phyloP scores from a whole-genome alignment of 2,888 invertebrate genomes.

The Tuta absoluta region DNA sequence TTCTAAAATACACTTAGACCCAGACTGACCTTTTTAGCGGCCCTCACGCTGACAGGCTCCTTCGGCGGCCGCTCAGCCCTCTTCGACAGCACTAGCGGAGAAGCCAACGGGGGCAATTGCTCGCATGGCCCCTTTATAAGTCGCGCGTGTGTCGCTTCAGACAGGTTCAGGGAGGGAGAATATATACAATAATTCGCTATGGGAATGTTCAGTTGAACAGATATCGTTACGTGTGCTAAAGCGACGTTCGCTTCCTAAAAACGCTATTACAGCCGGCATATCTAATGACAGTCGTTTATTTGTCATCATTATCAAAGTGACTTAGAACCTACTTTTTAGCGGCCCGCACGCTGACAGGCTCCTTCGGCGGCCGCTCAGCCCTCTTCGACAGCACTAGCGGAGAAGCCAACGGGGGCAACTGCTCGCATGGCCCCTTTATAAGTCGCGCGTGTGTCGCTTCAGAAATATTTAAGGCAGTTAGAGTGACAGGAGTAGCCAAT shows the following conservation, averaged over 20 bases:
- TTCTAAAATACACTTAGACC: too few species aligned
- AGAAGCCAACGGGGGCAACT: constrained; percentile 68
- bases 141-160: constrained; percentile 61
- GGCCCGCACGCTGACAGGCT: constrained; percentile 53
- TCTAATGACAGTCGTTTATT: too few species aligned
- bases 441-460: constrained; percentile 63
- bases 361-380: constrained; percentile 51
- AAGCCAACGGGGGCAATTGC: constrained; percentile 71
- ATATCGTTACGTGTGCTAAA: too few species aligned
- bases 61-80: constrained; percentile 52
- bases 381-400: constrained; percentile 67
- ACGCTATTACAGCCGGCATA: too few species aligned
- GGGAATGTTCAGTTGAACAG: too few species aligned
- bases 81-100: constrained; percentile 66
- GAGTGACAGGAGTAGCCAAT: too few species aligned
- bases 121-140: constrained; percentile 66
- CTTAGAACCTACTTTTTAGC: constrained; percentile 61
- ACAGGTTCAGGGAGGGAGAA: constrained; percentile 69
- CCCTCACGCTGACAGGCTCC: constrained; percentile 56
- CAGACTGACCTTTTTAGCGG: constrained; percentile 66
- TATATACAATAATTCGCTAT: too few species aligned
- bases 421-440: constrained; percentile 65
- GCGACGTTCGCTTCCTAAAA: too few species aligned
- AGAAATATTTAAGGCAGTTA: constrained; percentile 47
- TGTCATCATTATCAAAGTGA: too few species aligned